A percentile compares a stretch with the other conserved stretches of the same genome.
phyloP scores from a whole-genome alignment of 2,797 vertebrate species.

The Hephaestus fuliginosus region DNA sequence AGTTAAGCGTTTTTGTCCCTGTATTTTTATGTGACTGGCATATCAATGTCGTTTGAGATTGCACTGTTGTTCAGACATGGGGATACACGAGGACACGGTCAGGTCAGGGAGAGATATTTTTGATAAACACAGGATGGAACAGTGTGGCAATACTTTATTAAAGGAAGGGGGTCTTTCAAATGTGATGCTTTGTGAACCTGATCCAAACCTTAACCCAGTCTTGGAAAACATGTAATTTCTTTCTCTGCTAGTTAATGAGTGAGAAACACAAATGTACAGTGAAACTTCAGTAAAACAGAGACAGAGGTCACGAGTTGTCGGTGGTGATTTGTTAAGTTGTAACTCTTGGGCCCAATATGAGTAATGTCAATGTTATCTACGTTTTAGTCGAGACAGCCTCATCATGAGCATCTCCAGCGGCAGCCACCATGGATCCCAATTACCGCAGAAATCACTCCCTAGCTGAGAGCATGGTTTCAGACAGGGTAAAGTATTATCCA shows the following conservation, averaged over 20 bases:
- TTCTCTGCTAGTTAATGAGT: background rate
- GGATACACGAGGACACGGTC: constrained; percentile 28
- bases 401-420: constrained; percentile 61
- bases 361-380: constrained; percentile 70
- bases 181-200: background rate
- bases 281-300: constrained; percentile 8
- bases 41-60: constrained; percentile 29
- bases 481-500: constrained; percentile 75
- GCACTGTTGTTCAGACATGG: constrained; percentile 25
- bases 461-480: constrained; percentile 69
- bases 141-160: background rate
- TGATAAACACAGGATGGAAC: constrained; percentile 23
- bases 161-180: background rate
- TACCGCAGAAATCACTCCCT: constrained; percentile 76
- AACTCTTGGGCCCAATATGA: constrained; percentile 51
- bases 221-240: background rate
- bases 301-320: constrained; percentile 44
- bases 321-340: constrained; percentile 49
- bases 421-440: constrained; percentile 75
- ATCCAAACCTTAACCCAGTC: background rate
- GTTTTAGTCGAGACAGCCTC: constrained; percentile 56
- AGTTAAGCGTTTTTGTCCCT: constrained; percentile 40
- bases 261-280: background rate
- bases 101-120: background rate
- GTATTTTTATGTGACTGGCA: constrained; percentile 37